These are phyloP conservation scores for Dendrolimus punctatus DNA, from an alignment of 1,140 invertebrate species.

Conservation along the genomic window DNA sequence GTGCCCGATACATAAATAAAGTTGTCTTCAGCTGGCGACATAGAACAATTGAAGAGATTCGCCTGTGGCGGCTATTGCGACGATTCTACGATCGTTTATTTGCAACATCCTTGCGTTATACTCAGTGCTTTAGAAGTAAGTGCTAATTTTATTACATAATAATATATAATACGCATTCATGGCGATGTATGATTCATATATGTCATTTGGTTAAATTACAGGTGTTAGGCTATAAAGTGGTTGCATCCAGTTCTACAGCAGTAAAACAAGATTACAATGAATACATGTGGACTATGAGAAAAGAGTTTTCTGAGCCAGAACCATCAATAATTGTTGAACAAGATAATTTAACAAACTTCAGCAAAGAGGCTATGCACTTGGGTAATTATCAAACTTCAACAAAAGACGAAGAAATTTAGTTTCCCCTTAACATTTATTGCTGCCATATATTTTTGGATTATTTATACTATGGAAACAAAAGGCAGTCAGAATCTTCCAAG, in stretches of 20 bases:
- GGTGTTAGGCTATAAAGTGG: conserved; percentile 88
- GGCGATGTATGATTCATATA: conserved; percentile 13
- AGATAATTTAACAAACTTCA: conserved; percentile 75
- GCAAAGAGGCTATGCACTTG: conserved; percentile 70
- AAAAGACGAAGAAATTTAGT: conserved; percentile 66
- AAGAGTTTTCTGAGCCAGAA: conserved; percentile 88
- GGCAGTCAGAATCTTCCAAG: conserved; percentile 42
- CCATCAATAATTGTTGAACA: conserved; percentile 74
- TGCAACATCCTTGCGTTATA: conserved; percentile 89
- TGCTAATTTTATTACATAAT: conserved; percentile 13
- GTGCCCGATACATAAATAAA: conserved; percentile 1
- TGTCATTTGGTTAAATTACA: conserved; percentile 34
- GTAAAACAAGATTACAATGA: conserved; percentile 91
- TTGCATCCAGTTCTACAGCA: conserved; percentile 86
- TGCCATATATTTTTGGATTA: conserved; percentile 3
- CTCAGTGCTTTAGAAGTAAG: conserved; percentile 84
- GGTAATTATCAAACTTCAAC: conserved; percentile 49
- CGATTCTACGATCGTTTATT: conserved; percentile 85
- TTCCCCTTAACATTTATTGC: conserved; percentile 19
- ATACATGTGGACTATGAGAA: conserved; percentile 94
- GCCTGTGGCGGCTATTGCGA: conserved; percentile 86
- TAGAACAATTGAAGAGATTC: conserved; percentile 85
- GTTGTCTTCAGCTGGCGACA: conserved; percentile 78
- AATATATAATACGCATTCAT: not conserved
- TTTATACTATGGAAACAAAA: conserved; percentile 57